These are phyloP conservation scores for Melanotaenia duboulayi DNA, from an alignment of 2,113 vertebrate species.

Conservation along the genomic window DNA sequence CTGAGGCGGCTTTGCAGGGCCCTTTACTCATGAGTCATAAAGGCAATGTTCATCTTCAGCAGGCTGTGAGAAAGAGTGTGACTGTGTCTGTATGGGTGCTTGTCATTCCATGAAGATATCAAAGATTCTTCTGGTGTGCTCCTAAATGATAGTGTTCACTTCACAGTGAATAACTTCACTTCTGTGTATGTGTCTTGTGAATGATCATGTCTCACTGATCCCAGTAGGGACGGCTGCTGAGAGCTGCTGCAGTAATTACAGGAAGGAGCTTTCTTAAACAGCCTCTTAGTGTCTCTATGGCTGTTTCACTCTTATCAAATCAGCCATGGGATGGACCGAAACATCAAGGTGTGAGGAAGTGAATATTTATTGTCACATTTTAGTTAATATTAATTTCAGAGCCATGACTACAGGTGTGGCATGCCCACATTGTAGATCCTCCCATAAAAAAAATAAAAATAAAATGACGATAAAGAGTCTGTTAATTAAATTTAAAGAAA, in stretches of 20 bases:
- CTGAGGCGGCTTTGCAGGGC: constrained; percentile 23
- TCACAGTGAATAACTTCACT: constrained; percentile 26
- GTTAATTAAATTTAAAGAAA: background rate
- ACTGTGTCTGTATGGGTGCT: constrained; percentile 15
- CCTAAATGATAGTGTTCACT: constrained; percentile 30
- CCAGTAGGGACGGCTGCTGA: constrained; percentile 40
- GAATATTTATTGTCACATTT: background rate
- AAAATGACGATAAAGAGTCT: no score
- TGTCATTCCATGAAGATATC: constrained; percentile 35
- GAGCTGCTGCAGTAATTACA: constrained; percentile 57
- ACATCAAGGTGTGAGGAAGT: constrained; percentile 15
- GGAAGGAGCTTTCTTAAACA: constrained; percentile 33
- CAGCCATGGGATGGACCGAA: background rate
- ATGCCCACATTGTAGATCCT: no score
- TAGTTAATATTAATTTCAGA: constrained; percentile 1
- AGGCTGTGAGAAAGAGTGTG: constrained; percentile 16
- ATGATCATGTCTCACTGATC: constrained; percentile 52
- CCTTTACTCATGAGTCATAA: constrained; percentile 63
- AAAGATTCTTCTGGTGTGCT: constrained; percentile 34
- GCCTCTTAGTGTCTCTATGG: constrained; percentile 35
- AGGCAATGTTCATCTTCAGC: constrained; percentile 23
- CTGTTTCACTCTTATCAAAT: constrained; percentile 29
- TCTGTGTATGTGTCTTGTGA: constrained; percentile 29
- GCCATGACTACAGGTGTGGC: background rate
- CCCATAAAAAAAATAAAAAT: no score